Evolutionary conservation across 2,888 invertebrate species (phyloP).

Genomic region (Silvanus unidentatus): DNA sequence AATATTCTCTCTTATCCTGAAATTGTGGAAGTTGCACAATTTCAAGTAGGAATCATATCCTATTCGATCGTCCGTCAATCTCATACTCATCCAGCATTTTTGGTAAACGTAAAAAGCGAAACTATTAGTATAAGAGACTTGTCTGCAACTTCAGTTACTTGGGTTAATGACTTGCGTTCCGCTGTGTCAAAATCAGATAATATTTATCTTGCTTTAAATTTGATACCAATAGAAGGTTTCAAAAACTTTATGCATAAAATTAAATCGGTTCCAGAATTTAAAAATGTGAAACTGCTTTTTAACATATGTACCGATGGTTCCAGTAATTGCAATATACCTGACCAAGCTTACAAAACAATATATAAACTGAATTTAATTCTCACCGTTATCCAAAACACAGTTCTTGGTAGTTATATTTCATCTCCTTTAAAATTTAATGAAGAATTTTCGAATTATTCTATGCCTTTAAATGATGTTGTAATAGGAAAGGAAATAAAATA

Average conservation of each 20-base stretch:
- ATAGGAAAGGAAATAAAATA: conserved; percentile 34
- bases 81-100: not conserved
- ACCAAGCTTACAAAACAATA: too few species aligned
- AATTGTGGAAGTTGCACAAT: conserved; percentile 32
- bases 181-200: not conserved
- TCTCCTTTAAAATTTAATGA: conserved; percentile 34
- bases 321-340: too few species aligned
- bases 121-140: not conserved
- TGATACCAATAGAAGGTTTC: not conserved
- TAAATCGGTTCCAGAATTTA: not conserved
- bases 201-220: not conserved
- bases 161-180: not conserved
- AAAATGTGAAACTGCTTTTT: too few species aligned
- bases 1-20: conserved; percentile 23
- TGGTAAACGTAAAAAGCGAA: not conserved
- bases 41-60: conserved; percentile 25
- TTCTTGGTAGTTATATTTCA: conserved; percentile 32
- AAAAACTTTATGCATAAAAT: conserved; percentile 3
- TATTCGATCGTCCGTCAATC: conserved; percentile 39
- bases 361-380: too few species aligned
- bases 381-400: too few species aligned
- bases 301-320: too few species aligned
- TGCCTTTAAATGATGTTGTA: conserved; percentile 21
- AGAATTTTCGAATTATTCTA: conserved; percentile 20
- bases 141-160: not conserved